phyloP scores from a whole-genome alignment of 2,113 vertebrate species.

The Macheiramphus alcinus region DNA sequence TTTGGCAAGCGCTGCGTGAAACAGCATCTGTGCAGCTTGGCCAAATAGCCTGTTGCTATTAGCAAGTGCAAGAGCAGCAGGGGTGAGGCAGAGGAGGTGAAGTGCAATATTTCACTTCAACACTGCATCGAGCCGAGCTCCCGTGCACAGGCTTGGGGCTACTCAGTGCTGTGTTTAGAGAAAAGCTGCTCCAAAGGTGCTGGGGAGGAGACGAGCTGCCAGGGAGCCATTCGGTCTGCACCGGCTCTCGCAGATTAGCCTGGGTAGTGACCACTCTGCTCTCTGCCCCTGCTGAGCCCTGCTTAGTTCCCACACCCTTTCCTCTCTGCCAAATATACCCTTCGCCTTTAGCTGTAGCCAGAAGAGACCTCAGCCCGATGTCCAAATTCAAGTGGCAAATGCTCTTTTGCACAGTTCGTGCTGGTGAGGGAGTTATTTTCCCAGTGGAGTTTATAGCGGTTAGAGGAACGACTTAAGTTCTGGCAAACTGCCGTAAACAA shows the following conservation, averaged over 20 bases:
- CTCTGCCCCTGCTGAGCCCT: background rate
- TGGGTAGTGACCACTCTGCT: background rate
- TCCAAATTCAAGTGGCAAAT: background rate
- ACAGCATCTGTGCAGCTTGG: background rate
- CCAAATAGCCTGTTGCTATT: background rate
- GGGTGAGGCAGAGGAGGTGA: background rate
- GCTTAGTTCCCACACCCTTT: background rate
- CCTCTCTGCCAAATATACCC: background rate
- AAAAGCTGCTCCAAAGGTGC: background rate
- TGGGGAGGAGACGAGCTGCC: background rate
- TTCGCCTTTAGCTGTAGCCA: background rate
- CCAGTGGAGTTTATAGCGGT: background rate
- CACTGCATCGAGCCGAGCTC: background rate
- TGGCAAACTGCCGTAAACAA: background rate
- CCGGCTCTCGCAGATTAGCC: fast-evolving
- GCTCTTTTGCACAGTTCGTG: background rate
- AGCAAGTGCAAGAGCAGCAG: background rate
- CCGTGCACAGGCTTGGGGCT: background rate
- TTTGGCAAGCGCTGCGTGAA: background rate
- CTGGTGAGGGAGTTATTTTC: background rate
- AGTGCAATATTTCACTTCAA: background rate
- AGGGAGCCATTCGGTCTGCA: background rate
- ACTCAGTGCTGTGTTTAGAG: background rate
- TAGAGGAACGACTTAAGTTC: background rate
- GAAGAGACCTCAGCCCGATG: background rate